A percentile compares a stretch with the other conserved stretches of the same genome.
Evolutionary conservation across 2,888 invertebrate genomes (phyloP).

Genomic region (Drosophila nr. perissopoda): DNA sequence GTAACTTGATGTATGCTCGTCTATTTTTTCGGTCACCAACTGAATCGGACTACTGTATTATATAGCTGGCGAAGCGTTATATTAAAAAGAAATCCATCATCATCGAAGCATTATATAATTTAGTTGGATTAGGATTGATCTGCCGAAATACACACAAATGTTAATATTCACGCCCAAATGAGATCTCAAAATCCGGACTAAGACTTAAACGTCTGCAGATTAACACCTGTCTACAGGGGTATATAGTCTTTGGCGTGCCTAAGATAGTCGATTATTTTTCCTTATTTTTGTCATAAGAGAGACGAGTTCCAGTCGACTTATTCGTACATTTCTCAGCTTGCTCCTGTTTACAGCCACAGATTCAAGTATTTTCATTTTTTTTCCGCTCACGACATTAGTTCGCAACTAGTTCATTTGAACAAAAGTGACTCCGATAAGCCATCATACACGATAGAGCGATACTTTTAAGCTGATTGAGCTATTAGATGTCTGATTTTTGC

Average conservation of each 20-base stretch:
- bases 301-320: too few species aligned
- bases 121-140: neutral
- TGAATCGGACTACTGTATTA: neutral
- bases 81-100: neutral
- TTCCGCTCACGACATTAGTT: neutral
- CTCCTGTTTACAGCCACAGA: neutral
- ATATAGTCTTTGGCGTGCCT: neutral
- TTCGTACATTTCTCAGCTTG: neutral
- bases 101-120: neutral
- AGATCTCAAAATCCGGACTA: neutral
- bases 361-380: neutral
- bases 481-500: conserved; percentile 24
- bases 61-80: neutral
- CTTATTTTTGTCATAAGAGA: too few species aligned
- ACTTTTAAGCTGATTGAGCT: conserved; percentile 40
- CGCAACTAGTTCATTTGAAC: conserved; percentile 7
- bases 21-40: neutral
- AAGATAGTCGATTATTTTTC: neutral
- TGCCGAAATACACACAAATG: neutral
- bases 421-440: conserved; percentile 1
- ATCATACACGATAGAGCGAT: conserved; percentile 5
- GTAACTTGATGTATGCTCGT: neutral
- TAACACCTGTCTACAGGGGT: neutral
- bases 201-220: neutral
- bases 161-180: neutral